Evolutionary conservation across 1,140 invertebrate genomes (phyloP).

Genomic region (Drosophila pseudoobscura): DNA sequence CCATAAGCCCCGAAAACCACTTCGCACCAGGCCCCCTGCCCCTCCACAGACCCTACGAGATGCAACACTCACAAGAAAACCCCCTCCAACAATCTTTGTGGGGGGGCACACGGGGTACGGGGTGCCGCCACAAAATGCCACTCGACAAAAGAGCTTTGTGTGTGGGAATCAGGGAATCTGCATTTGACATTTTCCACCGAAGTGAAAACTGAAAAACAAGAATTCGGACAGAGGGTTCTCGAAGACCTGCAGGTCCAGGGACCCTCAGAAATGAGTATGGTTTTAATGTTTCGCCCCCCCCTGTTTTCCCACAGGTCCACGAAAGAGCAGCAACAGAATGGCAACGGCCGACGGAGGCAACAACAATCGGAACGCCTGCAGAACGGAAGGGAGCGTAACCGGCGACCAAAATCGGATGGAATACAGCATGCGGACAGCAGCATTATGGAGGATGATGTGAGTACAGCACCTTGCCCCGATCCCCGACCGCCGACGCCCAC

Average conservation of each 20-base stretch:
- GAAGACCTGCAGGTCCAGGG: conserved; percentile 1
- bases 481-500: no score
- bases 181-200: conserved; percentile 40
- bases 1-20: background rate
- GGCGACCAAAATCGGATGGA: conserved; percentile 74
- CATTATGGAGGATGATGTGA: conserved; percentile 82
- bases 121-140: conserved; percentile 24
- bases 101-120: background rate
- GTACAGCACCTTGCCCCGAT: conserved; percentile 4
- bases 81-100: no score
- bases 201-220: background rate
- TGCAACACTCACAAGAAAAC: conserved; percentile 3
- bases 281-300: conserved; percentile 28
- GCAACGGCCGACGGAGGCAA: conserved; percentile 54
- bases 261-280: conserved; percentile 33
- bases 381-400: conserved; percentile 72
- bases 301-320: conserved; percentile 47
- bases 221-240: conserved; percentile 6
- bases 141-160: conserved; percentile 18
- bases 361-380: conserved; percentile 69
- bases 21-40: background rate
- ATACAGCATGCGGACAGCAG: conserved; percentile 81
- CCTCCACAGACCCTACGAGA: no score
- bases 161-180: conserved; percentile 21
- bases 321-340: no score